Percentiles rank a stretch among this genome's conserved stretches.
Conservation (phyloP, 2,888 invertebrate species). For the Cantharis nigra region DNA sequence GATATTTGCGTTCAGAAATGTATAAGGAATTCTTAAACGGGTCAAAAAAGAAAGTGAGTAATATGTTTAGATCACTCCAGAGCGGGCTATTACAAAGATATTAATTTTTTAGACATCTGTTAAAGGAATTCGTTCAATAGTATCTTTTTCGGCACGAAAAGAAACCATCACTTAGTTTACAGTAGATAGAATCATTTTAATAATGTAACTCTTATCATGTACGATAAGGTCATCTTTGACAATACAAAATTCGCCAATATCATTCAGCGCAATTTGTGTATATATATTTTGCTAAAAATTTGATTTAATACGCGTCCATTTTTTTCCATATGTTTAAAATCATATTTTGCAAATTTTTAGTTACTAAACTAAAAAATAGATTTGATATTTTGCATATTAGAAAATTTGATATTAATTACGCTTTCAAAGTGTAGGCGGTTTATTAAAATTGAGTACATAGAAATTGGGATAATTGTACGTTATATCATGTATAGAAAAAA, state of each 20-base stretch:
- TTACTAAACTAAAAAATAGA: not conserved
- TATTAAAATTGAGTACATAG: not conserved
- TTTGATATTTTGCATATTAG: not conserved
- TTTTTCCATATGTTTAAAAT: not conserved
- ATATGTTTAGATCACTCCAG: not conserved
- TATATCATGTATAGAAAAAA: not conserved
- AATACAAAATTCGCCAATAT: conserved; percentile 27
- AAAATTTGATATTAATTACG: not conserved
- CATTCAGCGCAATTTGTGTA: conserved; percentile 15
- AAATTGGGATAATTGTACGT: not conserved
- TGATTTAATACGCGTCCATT: not conserved
- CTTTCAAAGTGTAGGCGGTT: not conserved
- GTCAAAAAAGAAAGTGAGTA: conserved; percentile 91
- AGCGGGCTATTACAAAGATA: not conserved
- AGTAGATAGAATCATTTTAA: conserved; percentile 25
- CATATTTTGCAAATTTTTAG: not conserved
- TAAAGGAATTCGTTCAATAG: conserved; percentile 83
- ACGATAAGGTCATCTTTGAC: conserved; percentile 44
- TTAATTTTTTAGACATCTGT: conserved; percentile 76
- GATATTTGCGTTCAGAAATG: conserved; percentile 97
- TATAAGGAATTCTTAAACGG: conserved; percentile 96
- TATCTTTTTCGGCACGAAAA: conserved; percentile 76
- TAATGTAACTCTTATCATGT: conserved; percentile 36
- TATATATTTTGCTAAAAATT: not conserved
- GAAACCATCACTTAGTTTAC: conserved; percentile 60